Evolutionary conservation across 2,113 vertebrate genomes (phyloP), one percentile per base, ranked within the genome.

Genomic region (Scortum barcoo): DNA sequence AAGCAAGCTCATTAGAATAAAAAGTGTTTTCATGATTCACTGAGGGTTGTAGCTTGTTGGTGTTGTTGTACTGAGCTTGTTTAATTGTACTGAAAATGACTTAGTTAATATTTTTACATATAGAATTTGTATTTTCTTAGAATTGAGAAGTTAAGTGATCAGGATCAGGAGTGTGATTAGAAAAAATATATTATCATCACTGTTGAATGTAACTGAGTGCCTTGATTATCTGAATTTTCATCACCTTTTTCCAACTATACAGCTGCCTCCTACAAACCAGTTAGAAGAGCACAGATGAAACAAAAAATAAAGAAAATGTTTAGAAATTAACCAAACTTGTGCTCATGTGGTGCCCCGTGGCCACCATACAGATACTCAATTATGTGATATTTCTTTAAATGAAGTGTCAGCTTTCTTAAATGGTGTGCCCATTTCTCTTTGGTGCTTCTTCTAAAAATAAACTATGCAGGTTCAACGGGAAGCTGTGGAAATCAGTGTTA

Each of bases 401-500:
- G 50, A 67, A 60, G 46, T 54, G 26, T 72, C 68, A 30, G 50
- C 24, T 7, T 26, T 40, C 19, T 3, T 3, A 24, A 44, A 33
- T 56, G 7, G 24, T 12, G 19, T n/a, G 24, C 5, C 46, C 36
- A 56, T 10, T 80, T 30, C n/a, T 22, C 26, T 46, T 56, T 30
- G 40, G 28, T 62, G 2, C 56, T 19, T 62, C 16, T 46, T 24
- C 33, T n/a, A 42, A 63, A 80, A 72, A 50, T 69, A 60, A 14
- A 24, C 48, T 17, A 28, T 12, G 20, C 30, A 5, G 20, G 19
- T 33, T 71, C 24, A 33, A 42, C 5, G 13, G 3, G 14, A 19
- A 72, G 28, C 22, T 28, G 40, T n/a, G 26, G 17, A 67, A 72
- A 68, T 73, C 46, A 24, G 7, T 63, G 67, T 24, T 73, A 48